Evolutionary conservation across 2,113 vertebrate genomes (phyloP).

Genomic region (Eleginops maclovinus): DNA sequence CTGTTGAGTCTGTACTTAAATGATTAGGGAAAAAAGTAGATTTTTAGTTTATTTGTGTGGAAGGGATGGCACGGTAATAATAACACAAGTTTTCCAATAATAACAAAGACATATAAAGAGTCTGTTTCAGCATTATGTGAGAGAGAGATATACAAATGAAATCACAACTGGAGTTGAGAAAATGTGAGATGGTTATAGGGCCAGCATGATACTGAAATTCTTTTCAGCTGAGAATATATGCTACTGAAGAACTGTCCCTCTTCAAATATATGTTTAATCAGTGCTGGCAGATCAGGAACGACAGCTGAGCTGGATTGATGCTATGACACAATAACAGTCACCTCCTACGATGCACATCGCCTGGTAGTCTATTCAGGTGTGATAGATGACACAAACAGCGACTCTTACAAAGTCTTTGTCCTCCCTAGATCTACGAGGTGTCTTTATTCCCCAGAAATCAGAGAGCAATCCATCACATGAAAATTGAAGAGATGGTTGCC

Average conservation of each 20-base stretch:
- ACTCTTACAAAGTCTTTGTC: constrained; percentile 38
- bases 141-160: constrained; percentile 4
- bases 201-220: constrained; percentile 9
- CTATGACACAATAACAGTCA: constrained; percentile 33
- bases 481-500: constrained; percentile 56
- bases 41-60: too few species aligned
- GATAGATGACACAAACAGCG: constrained; percentile 47
- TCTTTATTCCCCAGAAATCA: constrained; percentile 61
- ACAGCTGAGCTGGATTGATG: constrained; percentile 36
- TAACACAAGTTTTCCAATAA: not conserved
- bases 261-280: constrained; percentile 56
- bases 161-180: constrained; percentile 10
- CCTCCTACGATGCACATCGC: constrained; percentile 17
- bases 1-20: not conserved
- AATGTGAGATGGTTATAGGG: constrained; percentile 28
- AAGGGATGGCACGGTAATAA: not conserved
- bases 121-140: not conserved
- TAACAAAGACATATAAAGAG: not conserved
- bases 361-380: constrained; percentile 50
- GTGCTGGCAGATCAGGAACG: constrained; percentile 25
- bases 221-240: constrained; percentile 26
- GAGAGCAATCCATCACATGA: constrained; percentile 51
- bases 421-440: constrained; percentile 56
- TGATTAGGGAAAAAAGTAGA: too few species aligned
- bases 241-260: constrained; percentile 12